These are phyloP conservation scores for Argya squamiceps DNA, from an alignment of 2,797 vertebrate species.

Conservation along the genomic window DNA sequence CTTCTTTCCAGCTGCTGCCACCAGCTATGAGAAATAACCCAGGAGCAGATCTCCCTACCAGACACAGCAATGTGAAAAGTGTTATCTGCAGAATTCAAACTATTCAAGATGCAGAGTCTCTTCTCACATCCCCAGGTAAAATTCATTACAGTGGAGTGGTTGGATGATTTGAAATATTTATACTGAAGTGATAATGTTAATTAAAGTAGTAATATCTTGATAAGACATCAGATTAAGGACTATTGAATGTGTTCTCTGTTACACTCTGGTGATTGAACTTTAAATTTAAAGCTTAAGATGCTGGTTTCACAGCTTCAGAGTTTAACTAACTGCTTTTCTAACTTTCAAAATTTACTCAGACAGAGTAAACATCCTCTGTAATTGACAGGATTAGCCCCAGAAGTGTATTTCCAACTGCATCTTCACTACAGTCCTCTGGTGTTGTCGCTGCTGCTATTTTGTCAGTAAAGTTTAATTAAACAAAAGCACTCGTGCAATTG, in stretches of 20 bases:
- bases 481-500: background rate
- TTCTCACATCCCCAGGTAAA: background rate
- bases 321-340: background rate
- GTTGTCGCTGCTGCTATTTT: conserved; percentile 14
- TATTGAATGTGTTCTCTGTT: background rate
- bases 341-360: background rate
- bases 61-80: background rate
- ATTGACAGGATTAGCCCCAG: background rate
- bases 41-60: background rate
- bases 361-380: background rate
- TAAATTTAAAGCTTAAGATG: background rate
- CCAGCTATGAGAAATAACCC: background rate
- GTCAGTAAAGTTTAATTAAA: conserved; percentile 35
- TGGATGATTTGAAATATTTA: background rate
- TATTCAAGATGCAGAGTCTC: background rate
- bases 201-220: background rate
- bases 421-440: background rate
- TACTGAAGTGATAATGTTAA: background rate
- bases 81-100: background rate
- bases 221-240: background rate
- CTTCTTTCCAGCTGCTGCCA: background rate
- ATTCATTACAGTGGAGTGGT: background rate
- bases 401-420: background rate
- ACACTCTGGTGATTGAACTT: background rate
- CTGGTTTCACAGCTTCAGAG: background rate